These are phyloP conservation scores for Sussaba pulchella DNA, from an alignment of 2,888 invertebrate genomes.

Conservation along the genomic window DNA sequence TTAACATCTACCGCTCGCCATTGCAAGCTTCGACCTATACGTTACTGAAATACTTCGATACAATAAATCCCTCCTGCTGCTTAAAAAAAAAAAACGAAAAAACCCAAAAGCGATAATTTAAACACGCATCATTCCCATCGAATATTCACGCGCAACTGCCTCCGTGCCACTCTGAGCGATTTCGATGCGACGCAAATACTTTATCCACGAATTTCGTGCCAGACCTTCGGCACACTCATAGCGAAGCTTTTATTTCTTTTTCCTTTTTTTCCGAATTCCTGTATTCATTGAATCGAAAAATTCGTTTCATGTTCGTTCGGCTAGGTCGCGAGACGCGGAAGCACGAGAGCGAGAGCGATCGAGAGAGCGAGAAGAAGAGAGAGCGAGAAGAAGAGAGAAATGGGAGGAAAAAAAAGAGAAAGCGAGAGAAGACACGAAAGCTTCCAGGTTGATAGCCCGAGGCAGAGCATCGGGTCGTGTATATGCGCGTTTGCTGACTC, in stretches of 20 bases:
- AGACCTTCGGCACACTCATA: slow-evolving; percentile 3
- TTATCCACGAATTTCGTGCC: slow-evolving; percentile 37
- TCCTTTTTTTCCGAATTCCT: slow-evolving; percentile 17
- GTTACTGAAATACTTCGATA: not conserved
- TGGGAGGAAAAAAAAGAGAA: not conserved
- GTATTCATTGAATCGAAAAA: slow-evolving; percentile 41
- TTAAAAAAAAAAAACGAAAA: not conserved
- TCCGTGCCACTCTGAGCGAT: slow-evolving; percentile 12
- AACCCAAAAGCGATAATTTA: slow-evolving; percentile 16
- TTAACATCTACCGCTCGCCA: no score
- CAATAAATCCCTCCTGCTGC: not conserved
- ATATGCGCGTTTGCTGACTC: slow-evolving; percentile 31
- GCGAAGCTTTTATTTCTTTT: not conserved
- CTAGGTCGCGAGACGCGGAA: not conserved
- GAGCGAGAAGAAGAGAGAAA: not conserved
- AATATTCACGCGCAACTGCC: slow-evolving; percentile 39
- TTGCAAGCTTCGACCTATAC: not conserved
- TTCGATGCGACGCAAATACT: slow-evolving; percentile 35
- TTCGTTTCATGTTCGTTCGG: slow-evolving; percentile 33
- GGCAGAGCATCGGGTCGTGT: slow-evolving; percentile 11
- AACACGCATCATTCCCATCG: slow-evolving; percentile 32
- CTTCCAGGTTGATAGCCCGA: slow-evolving; percentile 26
- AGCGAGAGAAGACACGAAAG: not conserved
- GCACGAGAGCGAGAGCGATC: not conserved
- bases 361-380: not conserved